Percentiles rank a stretch among this genome's conserved stretches.
phyloP scores from a whole-genome alignment of 1,140 invertebrate species.

The Coenobita brevimanus region DNA sequence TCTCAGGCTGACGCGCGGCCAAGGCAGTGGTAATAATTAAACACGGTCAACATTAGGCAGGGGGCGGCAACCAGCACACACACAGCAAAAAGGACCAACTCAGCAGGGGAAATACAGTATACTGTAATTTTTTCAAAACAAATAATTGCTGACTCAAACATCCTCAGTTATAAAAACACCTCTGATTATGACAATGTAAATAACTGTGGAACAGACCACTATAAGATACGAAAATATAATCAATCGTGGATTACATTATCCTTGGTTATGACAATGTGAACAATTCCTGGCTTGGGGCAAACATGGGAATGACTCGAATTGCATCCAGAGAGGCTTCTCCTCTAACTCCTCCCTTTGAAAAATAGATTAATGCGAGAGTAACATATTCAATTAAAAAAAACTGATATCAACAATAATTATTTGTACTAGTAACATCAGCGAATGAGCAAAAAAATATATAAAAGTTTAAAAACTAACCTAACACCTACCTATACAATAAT shows the following conservation, averaged over 20 bases:
- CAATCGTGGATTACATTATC: too few relatives aligned
- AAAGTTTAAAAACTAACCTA: constrained; percentile 54
- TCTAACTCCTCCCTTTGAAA: background rate
- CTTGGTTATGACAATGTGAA: too few relatives aligned
- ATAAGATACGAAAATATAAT: too few relatives aligned
- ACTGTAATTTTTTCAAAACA: background rate
- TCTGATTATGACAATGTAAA: too few relatives aligned
- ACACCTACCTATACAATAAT: constrained; percentile 27
- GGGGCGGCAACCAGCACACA: too few relatives aligned
- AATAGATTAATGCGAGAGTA: background rate
- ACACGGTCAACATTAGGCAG: too few relatives aligned
- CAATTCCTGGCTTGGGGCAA: background rate
- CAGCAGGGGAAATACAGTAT: background rate
- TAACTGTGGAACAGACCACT: too few relatives aligned
- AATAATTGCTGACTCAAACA: too few relatives aligned
- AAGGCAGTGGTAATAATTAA: background rate
- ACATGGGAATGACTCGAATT: too few relatives aligned
- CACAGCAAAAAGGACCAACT: too few relatives aligned
- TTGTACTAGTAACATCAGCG: constrained; percentile 61
- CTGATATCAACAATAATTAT: constrained; percentile 64
- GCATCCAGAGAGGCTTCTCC: constrained; percentile 1
- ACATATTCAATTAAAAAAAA: constrained; percentile 18
- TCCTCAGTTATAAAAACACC: too few relatives aligned
- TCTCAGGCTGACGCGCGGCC: background rate
- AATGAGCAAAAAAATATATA: constrained; percentile 60